Evolutionary conservation across 2,888 invertebrate species (phyloP).

Genomic region (Globia sparganii): DNA sequence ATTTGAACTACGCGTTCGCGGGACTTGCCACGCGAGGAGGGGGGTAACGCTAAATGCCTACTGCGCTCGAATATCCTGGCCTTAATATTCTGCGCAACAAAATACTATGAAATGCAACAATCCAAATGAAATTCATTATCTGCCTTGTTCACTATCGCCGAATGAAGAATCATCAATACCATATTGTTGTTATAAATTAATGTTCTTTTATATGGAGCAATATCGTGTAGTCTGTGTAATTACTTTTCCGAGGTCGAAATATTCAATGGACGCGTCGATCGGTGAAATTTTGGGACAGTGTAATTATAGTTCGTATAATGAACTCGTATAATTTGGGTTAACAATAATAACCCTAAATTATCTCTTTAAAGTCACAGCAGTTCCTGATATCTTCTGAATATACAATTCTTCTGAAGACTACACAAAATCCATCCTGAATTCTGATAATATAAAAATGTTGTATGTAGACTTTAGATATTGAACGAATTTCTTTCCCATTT

Average conservation of each 20-base stretch:
- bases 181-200: conserved; percentile 20
- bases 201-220: conserved; percentile 33
- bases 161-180: conserved; percentile 22
- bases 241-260: conserved; percentile 44
- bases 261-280: conserved; percentile 36
- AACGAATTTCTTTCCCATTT: neutral
- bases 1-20: too few relatives aligned
- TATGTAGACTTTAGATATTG: neutral
- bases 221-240: conserved; percentile 39
- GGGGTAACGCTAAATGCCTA: too few relatives aligned
- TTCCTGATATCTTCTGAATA: neutral
- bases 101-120: neutral
- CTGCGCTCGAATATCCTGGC: too few relatives aligned
- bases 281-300: conserved; percentile 19
- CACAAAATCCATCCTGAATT: neutral
- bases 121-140: conserved; percentile 14
- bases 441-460: too few relatives aligned
- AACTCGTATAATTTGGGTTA: neutral
- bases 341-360: neutral
- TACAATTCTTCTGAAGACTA: neutral
- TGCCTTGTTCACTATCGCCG: conserved; percentile 24
- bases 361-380: neutral
- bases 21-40: too few relatives aligned
- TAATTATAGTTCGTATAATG: neutral
- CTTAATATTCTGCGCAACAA: neutral